Conservation (phyloP, 1,140 invertebrate species). For the Caenorhabditis tropicalis region DNA sequence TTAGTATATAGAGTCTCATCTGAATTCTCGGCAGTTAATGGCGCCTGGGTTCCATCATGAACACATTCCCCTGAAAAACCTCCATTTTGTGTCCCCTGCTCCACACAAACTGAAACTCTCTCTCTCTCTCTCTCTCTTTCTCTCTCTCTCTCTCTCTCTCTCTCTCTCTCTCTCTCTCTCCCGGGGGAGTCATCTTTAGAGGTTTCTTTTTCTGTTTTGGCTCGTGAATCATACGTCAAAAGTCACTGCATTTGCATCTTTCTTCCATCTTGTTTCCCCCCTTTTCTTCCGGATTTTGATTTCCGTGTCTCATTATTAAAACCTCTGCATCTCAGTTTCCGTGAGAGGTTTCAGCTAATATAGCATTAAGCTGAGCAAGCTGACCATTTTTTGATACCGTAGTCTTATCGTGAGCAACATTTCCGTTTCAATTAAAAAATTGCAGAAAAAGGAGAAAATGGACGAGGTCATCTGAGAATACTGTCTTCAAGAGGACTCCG, state of each 20-base stretch:
- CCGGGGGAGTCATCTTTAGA: not conserved
- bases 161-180: not conserved
- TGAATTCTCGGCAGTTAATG: constrained; percentile 35
- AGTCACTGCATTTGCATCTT: constrained; percentile 30
- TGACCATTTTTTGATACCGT: too few species aligned
- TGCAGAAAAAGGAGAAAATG: not conserved
- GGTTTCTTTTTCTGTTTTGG: not conserved
- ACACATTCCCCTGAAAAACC: not conserved
- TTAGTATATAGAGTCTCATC: not conserved
- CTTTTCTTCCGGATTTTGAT: not conserved
- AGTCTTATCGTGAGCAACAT: too few species aligned
- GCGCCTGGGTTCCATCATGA: constrained; percentile 38
- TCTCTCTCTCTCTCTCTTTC: not conserved
- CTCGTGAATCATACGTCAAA: constrained; percentile 29
- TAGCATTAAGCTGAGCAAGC: too few species aligned
- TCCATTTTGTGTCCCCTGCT: not conserved
- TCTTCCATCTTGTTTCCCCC: not conserved
- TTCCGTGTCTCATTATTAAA: not conserved
- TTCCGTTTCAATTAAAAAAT: not conserved
- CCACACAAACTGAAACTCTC: not conserved
- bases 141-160: not conserved
- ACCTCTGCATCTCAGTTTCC: too few species aligned
- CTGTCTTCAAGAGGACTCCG: not conserved
- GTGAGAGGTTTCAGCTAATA: too few species aligned
- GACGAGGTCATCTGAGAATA: not conserved